phyloP scores from a whole-genome alignment of 2,113 vertebrate species.

The Sialia sialis region DNA sequence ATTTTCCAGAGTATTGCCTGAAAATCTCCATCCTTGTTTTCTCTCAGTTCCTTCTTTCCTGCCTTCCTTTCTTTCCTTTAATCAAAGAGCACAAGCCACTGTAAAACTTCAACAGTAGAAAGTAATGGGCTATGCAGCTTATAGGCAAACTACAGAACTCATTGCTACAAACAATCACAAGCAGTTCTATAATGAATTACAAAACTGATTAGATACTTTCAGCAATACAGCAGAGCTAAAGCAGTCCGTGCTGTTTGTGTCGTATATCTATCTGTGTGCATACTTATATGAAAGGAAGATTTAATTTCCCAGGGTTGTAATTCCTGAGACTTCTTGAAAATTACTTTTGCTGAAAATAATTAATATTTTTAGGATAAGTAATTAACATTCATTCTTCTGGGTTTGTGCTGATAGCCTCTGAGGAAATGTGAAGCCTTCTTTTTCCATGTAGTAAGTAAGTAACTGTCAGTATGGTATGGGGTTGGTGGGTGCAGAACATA shows the following conservation, averaged over 20 bases:
- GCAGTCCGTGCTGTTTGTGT: not conserved
- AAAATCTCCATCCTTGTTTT: not conserved
- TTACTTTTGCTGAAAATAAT: slow-evolving; percentile 33
- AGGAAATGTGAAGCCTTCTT: not conserved
- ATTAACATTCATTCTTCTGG: slow-evolving; percentile 27
- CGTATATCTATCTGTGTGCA: fast-evolving
- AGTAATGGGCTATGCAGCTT: not conserved
- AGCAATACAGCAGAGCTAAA: not conserved
- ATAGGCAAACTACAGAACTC: not conserved
- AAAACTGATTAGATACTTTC: not conserved
- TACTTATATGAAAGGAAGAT: not conserved
- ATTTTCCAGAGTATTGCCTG: not conserved
- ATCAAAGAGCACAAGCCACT: not conserved
- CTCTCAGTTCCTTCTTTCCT: not conserved
- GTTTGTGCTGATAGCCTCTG: not conserved
- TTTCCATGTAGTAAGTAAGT: not conserved
- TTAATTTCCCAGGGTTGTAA: not conserved
- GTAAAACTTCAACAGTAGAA: not conserved
- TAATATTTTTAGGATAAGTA: not conserved
- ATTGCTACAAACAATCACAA: not conserved
- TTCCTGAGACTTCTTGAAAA: not conserved
- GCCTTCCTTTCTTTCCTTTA: not conserved
- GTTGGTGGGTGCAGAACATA: not conserved
- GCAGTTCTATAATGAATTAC: not conserved
- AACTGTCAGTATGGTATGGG: not conserved